phyloP scores from a whole-genome alignment of 2,888 invertebrate genomes.

The Herminia tarsipennalis region DNA sequence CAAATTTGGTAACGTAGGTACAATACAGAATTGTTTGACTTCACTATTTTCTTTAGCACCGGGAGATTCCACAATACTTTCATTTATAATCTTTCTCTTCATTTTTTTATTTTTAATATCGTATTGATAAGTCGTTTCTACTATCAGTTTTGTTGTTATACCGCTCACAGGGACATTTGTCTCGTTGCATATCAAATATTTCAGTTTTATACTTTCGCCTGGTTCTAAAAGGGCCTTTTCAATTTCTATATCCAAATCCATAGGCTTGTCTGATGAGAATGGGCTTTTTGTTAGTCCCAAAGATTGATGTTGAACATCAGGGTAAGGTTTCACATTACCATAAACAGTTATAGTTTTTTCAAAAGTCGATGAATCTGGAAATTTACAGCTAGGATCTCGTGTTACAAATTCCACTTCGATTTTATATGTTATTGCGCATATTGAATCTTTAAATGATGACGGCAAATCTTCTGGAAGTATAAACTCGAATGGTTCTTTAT shows the following conservation, averaged over 20 bases:
- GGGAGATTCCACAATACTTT: not conserved
- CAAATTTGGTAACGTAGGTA: constrained; percentile 9
- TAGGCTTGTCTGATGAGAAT: not conserved
- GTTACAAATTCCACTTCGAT: constrained; percentile 9
- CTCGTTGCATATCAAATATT: constrained; percentile 3
- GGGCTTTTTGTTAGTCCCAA: not conserved
- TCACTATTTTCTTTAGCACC: constrained; percentile 24
- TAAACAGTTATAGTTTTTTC: constrained; percentile 11
- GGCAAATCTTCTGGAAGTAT: constrained; percentile 18
- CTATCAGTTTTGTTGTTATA: constrained; percentile 9
- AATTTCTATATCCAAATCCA: constrained; percentile 6
- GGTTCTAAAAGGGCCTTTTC: constrained; percentile 1
- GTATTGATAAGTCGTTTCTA: constrained; percentile 16
- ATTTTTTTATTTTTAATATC: constrained; percentile 5
- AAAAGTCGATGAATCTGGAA: not conserved
- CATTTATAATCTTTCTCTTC: not conserved
- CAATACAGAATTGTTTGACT: not conserved
- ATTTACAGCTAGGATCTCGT: too few species aligned
- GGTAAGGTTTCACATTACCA: not conserved
- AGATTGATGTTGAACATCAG: not conserved
- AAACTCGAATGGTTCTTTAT: constrained; percentile 18
- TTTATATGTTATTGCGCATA: constrained; percentile 19
- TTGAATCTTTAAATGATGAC: constrained; percentile 14
- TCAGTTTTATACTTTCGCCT: constrained; percentile 8
- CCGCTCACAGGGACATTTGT: constrained; percentile 4